These are phyloP conservation scores for Apodemia hepburni DNA, from an alignment of 2,888 invertebrate species.

Conservation along the genomic window DNA sequence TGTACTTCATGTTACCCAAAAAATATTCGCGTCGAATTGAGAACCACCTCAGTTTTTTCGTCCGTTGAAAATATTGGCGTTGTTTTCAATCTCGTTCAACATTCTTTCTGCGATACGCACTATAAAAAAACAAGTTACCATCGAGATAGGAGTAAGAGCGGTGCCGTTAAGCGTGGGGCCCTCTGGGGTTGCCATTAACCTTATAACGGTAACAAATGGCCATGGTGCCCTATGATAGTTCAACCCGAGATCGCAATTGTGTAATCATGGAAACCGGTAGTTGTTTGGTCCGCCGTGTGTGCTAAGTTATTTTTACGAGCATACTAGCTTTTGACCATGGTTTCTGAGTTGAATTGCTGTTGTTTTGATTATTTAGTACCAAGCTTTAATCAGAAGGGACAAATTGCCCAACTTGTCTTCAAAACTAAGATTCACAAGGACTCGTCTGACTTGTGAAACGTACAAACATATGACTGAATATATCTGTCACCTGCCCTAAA, in stretches of 20 bases:
- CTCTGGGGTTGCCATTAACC: slow-evolving; percentile 36
- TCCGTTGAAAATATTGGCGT: neutral
- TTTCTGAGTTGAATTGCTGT: neutral
- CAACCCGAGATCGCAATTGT: neutral
- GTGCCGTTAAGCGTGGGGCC: slow-evolving; percentile 38
- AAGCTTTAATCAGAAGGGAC: too few relatives aligned
- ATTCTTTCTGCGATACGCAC: slow-evolving; percentile 2
- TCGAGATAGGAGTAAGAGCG: slow-evolving; percentile 28
- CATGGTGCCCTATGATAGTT: slow-evolving; percentile 22
- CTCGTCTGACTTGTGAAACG: too few relatives aligned
- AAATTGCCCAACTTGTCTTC: too few relatives aligned
- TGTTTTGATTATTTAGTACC: too few relatives aligned
- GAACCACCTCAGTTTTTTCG: too few relatives aligned
- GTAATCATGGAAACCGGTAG: slow-evolving; percentile 3
- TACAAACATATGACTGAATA: too few relatives aligned
- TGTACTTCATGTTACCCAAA: too few relatives aligned
- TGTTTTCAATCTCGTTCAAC: neutral
- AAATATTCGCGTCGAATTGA: too few relatives aligned
- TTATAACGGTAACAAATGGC: slow-evolving; percentile 35
- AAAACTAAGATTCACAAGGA: too few relatives aligned
- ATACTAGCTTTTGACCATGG: slow-evolving; percentile 12
- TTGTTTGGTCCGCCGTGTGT: neutral
- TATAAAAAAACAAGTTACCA: slow-evolving; percentile 13
- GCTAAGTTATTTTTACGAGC: neutral
- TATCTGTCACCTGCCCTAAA: too few relatives aligned